Evolutionary conservation across 1,140 invertebrate genomes (phyloP).

Genomic region (Maniola jurtina): DNA sequence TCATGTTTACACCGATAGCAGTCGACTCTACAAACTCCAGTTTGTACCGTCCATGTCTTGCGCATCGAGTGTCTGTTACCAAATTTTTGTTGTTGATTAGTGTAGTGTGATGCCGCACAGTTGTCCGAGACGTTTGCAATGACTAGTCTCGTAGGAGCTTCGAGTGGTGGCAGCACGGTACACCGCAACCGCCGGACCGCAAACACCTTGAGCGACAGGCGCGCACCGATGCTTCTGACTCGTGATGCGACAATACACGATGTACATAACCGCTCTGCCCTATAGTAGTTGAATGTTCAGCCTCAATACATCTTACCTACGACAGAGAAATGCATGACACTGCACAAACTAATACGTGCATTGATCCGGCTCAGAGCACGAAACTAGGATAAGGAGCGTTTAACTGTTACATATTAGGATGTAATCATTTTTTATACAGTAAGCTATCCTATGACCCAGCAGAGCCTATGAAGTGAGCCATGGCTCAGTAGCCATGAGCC

Average conservation of each 20-base stretch:
- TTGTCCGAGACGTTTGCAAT: slow-evolving; percentile 59
- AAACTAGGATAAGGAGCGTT: slow-evolving; percentile 42
- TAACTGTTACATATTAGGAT: slow-evolving; percentile 16
- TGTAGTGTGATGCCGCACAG: slow-evolving; percentile 73
- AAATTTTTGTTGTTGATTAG: slow-evolving; percentile 72
- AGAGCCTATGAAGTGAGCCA: no score
- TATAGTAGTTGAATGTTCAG: slow-evolving; percentile 63
- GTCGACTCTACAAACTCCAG: slow-evolving; percentile 47
- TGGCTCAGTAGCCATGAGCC: no score
- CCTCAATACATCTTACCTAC: slow-evolving; percentile 41
- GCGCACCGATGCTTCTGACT: slow-evolving; percentile 64
- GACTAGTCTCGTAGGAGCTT: slow-evolving; percentile 68
- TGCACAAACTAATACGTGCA: slow-evolving; percentile 61
- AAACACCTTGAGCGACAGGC: slow-evolving; percentile 73
- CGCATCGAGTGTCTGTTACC: slow-evolving; percentile 70
- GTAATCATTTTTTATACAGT: neutral
- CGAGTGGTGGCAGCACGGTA: slow-evolving; percentile 59
- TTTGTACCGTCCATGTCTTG: slow-evolving; percentile 71
- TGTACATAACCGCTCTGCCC: slow-evolving; percentile 69
- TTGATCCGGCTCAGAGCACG: slow-evolving; percentile 57
- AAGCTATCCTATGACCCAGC: neutral
- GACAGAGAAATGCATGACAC: slow-evolving; percentile 60
- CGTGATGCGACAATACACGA: slow-evolving; percentile 57
- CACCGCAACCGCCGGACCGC: slow-evolving; percentile 47
- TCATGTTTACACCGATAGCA: slow-evolving; percentile 33